A percentile compares a stretch with the other conserved stretches of the same genome.
Conservation (phyloP, 2,797 vertebrate species). For the Luscinia luscinia region DNA sequence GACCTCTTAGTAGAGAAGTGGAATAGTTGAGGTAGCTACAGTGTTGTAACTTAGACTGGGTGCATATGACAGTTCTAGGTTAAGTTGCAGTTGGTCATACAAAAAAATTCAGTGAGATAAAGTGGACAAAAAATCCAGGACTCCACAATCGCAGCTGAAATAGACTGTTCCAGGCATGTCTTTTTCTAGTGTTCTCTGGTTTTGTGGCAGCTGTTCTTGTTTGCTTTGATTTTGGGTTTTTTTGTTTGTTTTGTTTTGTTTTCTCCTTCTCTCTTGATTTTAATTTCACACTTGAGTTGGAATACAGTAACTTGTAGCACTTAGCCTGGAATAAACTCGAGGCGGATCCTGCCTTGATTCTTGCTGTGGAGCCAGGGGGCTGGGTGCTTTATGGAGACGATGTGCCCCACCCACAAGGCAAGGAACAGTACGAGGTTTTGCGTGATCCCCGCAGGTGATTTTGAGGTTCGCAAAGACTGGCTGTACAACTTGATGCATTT, state of each 20-base stretch:
- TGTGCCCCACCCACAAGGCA: not conserved
- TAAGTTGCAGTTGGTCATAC: not conserved
- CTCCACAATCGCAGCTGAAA: not conserved
- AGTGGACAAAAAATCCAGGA: rapidly evolving
- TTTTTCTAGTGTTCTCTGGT: not conserved
- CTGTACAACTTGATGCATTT: not conserved
- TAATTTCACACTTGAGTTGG: not conserved
- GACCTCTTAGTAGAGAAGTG: not conserved
- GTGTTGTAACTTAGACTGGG: not conserved
- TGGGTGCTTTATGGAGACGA: not conserved
- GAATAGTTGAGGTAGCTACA: not conserved
- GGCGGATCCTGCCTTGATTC: not conserved
- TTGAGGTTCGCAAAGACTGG: not conserved
- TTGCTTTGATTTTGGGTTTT: not conserved
- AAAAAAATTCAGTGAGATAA: not conserved
- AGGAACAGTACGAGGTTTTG: not conserved
- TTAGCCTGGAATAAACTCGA: not conserved
- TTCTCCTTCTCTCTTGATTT: not conserved
- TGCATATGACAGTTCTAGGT: not conserved
- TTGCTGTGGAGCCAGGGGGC: not conserved
- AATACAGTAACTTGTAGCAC: not conserved
- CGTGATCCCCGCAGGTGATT: not conserved
- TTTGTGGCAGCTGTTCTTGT: not conserved
- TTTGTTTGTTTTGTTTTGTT: not conserved
- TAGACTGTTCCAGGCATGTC: not conserved